A percentile compares a stretch with the other conserved stretches of the same genome.
Evolutionary conservation across 2,888 invertebrate species (phyloP).

Genomic region (Yponomeuta plumbellus): DNA sequence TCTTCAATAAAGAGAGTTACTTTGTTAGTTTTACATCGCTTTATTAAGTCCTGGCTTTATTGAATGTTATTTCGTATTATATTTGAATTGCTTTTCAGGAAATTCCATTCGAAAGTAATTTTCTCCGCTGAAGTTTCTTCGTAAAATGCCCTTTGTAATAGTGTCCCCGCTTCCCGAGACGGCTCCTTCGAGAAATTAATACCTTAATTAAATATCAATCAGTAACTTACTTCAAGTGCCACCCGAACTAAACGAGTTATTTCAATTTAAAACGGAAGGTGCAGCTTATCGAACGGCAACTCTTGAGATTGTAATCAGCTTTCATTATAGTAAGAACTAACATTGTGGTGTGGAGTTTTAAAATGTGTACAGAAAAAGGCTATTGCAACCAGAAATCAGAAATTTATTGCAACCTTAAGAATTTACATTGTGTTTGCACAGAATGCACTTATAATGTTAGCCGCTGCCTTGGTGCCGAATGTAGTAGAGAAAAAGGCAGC

Average conservation of each 20-base stretch:
- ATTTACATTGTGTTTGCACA: too few relatives aligned
- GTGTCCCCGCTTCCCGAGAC: neutral
- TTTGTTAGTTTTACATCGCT: too few relatives aligned
- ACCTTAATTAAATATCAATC: constrained; percentile 1
- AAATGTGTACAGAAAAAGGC: too few relatives aligned
- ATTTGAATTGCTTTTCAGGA: too few relatives aligned
- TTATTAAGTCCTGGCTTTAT: too few relatives aligned
- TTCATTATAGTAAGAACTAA: neutral
- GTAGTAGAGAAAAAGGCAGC: too few relatives aligned
- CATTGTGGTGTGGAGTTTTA: neutral
- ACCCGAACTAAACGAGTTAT: neutral
- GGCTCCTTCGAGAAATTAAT: neutral
- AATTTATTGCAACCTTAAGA: too few relatives aligned
- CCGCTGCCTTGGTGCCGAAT: too few relatives aligned
- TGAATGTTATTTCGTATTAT: too few relatives aligned
- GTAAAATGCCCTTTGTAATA: neutral
- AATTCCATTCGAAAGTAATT: neutral
- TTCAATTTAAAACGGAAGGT: neutral
- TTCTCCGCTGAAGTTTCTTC: neutral
- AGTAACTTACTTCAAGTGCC: neutral
- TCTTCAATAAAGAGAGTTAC: too few relatives aligned
- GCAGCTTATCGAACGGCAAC: neutral
- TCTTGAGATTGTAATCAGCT: neutral
- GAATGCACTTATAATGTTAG: too few relatives aligned
- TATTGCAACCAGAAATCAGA: too few relatives aligned